These are phyloP conservation scores for Drepana arcuata DNA, from an alignment of 1,140 invertebrate species.

Conservation along the genomic window DNA sequence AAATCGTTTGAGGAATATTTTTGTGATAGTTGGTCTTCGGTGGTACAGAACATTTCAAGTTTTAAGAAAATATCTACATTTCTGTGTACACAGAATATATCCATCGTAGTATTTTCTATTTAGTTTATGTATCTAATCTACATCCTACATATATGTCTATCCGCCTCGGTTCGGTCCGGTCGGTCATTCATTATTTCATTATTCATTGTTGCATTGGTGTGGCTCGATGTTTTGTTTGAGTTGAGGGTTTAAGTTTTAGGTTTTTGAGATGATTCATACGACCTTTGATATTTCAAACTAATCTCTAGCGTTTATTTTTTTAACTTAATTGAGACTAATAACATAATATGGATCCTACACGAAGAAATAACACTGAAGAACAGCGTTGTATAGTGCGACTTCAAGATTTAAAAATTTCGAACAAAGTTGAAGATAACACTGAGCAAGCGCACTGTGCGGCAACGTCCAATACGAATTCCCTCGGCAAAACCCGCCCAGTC, in stretches of 20 bases:
- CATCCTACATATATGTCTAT: too few species aligned
- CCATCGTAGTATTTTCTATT: too few species aligned
- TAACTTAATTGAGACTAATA: too few species aligned
- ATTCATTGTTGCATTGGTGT: too few species aligned
- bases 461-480: constrained; percentile 42
- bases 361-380: constrained; percentile 57
- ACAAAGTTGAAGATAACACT: constrained; percentile 64
- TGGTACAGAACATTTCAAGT: too few species aligned
- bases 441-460: constrained; percentile 59
- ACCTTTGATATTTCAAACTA: constrained; percentile 11
- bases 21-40: too few species aligned
- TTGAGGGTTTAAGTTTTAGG: constrained; percentile 9
- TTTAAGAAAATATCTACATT: too few species aligned
- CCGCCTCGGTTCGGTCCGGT: too few species aligned
- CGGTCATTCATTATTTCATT: too few species aligned
- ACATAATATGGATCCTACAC: constrained; percentile 48
- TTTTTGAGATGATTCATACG: constrained; percentile 26
- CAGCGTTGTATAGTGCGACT: constrained; percentile 62
- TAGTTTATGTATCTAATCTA: too few species aligned
- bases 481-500: constrained; percentile 53
- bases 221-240: constrained; percentile 32
- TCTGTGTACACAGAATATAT: too few species aligned
- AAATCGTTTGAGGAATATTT: too few species aligned
- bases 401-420: constrained; percentile 67
- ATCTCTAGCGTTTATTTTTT: constrained; percentile 2